Conservation (phyloP, 2,797 vertebrate genomes). For the Ceryle rudis region DNA sequence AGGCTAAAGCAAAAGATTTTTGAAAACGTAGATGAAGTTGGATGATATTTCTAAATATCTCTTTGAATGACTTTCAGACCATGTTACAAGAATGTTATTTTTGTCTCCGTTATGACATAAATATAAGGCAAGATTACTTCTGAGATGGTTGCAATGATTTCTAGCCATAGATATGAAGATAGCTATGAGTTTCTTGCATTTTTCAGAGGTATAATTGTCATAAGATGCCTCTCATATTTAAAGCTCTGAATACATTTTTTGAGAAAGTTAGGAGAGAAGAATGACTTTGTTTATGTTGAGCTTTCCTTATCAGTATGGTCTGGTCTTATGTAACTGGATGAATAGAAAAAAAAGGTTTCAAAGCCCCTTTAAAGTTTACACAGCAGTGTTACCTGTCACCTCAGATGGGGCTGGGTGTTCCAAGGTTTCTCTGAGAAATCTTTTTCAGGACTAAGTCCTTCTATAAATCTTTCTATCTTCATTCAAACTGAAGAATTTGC, state of each 20-base stretch:
- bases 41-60: conserved; percentile 73
- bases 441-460: not conserved
- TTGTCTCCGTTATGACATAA: conserved; percentile 43
- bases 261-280: conserved; percentile 29
- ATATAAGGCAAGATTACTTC: conserved; percentile 53
- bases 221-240: conserved; percentile 38
- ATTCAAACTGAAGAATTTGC: not conserved
- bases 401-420: not conserved
- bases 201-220: conserved; percentile 41
- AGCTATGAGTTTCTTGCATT: conserved; percentile 36
- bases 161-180: conserved; percentile 24
- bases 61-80: conserved; percentile 57
- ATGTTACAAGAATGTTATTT: conserved; percentile 52
- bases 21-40: conserved; percentile 57
- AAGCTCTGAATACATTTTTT: not conserved
- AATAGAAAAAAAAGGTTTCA: not conserved
- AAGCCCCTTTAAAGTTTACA: not conserved
- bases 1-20: conserved; percentile 69
- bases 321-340: not conserved
- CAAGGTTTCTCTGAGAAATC: not conserved
- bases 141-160: conserved; percentile 48
- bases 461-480: not conserved
- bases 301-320: not conserved
- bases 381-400: not conserved
- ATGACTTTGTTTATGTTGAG: not conserved